Evolutionary conservation across 2,113 vertebrate genomes (phyloP).

Genomic region (Motacilla alba): DNA sequence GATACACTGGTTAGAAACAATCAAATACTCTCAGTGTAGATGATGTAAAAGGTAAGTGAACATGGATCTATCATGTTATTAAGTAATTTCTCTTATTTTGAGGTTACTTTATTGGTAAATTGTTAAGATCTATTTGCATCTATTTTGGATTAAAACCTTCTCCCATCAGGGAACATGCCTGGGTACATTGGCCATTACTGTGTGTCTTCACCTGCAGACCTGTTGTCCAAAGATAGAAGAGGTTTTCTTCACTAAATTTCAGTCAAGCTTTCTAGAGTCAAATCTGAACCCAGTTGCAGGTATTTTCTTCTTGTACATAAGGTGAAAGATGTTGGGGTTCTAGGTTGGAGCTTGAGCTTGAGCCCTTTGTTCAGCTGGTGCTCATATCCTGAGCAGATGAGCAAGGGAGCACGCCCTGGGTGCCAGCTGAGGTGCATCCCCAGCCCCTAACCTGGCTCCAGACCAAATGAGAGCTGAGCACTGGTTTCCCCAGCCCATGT

Average conservation of each 20-base stretch:
- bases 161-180: not conserved
- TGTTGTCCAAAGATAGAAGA: not conserved
- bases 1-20: not conserved
- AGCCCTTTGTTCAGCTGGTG: not conserved
- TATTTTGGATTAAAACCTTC: not conserved
- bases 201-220: not conserved
- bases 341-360: not conserved
- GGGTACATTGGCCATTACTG: not conserved
- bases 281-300: not conserved
- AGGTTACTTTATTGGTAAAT: not conserved
- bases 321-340: not conserved
- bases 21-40: not conserved
- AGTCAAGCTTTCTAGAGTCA: not conserved
- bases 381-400: rapidly evolving
- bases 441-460: not conserved
- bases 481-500: not conserved
- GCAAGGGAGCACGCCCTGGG: not conserved
- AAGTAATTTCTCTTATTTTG: not conserved
- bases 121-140: not conserved
- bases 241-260: not conserved
- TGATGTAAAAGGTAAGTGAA: not conserved
- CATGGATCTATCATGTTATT: not conserved
- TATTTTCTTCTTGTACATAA: not conserved
- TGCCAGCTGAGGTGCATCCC: not conserved
- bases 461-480: not conserved